Conservation (phyloP, 2,113 vertebrate genomes). For the Crotalus tigris region DNA sequence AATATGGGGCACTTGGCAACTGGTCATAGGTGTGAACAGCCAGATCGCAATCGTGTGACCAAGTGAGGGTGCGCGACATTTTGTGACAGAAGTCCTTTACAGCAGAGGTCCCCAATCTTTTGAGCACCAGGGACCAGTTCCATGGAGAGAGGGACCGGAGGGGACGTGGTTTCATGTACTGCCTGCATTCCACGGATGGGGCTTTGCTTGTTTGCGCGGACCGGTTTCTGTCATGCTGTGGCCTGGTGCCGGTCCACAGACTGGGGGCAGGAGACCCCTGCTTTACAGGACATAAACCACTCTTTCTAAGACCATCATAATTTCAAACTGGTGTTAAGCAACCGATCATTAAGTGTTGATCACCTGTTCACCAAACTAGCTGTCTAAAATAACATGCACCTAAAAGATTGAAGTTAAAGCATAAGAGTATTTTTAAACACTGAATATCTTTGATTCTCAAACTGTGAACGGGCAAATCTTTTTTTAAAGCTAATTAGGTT, state of each 20-base stretch:
- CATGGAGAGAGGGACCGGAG: no score
- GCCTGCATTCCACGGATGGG: no score
- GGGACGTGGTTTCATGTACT: no score
- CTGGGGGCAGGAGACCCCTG: no score
- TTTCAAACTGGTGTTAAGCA: neutral
- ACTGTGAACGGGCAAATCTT: neutral
- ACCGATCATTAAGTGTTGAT: neutral
- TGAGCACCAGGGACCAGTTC: no score
- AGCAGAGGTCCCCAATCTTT: no score
- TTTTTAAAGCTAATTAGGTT: neutral
- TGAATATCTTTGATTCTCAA: neutral
- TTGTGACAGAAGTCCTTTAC: neutral
- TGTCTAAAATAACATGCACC: neutral
- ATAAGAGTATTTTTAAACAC: neutral
- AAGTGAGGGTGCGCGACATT: neutral
- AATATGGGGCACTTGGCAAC: neutral
- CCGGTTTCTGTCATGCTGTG: no score
- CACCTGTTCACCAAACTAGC: neutral
- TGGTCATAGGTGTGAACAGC: neutral
- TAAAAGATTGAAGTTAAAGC: neutral
- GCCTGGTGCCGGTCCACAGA: no score
- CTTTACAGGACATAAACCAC: neutral
- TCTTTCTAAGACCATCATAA: neutral
- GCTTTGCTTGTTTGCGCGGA: no score
- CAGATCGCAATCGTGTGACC: neutral